Evolutionary conservation across 2,888 invertebrate genomes (phyloP).

Genomic region (Opisthograptis luteolata): DNA sequence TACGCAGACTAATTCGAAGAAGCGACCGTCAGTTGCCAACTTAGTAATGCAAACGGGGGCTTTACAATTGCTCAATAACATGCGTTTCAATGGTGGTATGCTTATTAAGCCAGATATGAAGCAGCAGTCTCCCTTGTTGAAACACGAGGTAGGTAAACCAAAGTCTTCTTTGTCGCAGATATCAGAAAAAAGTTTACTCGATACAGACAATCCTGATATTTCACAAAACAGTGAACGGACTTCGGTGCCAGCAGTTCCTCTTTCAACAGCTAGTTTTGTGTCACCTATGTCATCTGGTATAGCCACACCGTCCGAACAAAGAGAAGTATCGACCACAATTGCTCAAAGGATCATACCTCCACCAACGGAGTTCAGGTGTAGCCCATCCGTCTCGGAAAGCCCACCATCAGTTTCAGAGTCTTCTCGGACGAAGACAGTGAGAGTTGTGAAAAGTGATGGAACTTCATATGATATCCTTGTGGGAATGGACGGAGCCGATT

Average conservation of each 20-base stretch:
- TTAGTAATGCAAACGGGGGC: slow-evolving; percentile 87
- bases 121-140: slow-evolving; percentile 57
- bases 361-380: slow-evolving; percentile 89
- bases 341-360: slow-evolving; percentile 90
- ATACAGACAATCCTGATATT: slow-evolving; percentile 82
- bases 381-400: slow-evolving; percentile 86
- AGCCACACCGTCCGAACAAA: slow-evolving; percentile 72
- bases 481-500: slow-evolving; percentile 93
- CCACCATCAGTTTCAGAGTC: slow-evolving; percentile 84
- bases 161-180: slow-evolving; percentile 85
- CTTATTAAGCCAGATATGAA: slow-evolving; percentile 70
- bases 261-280: slow-evolving; percentile 63
- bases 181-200: slow-evolving; percentile 86
- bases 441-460: slow-evolving; percentile 83
- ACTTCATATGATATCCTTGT: slow-evolving; percentile 90
- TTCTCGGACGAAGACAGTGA: slow-evolving; percentile 81
- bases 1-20: slow-evolving; percentile 83
- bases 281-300: slow-evolving; percentile 73
- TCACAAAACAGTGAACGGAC: slow-evolving; percentile 60
- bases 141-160: slow-evolving; percentile 67
- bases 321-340: slow-evolving; percentile 78
- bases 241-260: slow-evolving; percentile 60
- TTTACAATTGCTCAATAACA: slow-evolving; percentile 79
- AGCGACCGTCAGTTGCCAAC: slow-evolving; percentile 87
- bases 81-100: slow-evolving; percentile 83